A percentile compares a stretch with the other conserved stretches of the same genome.
Evolutionary conservation across 2,888 invertebrate species (phyloP).

Genomic region (Hemicrepidius hirtus): DNA sequence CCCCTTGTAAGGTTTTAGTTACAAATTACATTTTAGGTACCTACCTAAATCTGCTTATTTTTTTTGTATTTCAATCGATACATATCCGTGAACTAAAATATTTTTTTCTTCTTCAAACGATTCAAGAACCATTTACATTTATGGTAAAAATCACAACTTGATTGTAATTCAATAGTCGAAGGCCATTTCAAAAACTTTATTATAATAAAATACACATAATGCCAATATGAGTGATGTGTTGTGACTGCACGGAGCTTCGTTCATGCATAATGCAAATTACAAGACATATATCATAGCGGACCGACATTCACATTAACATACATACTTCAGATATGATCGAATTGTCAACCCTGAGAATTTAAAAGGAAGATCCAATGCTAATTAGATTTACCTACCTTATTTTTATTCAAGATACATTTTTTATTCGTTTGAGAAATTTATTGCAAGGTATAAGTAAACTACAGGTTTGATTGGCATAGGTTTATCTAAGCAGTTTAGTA

Average conservation of each 20-base stretch:
- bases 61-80: too few species aligned
- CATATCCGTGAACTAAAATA: background rate
- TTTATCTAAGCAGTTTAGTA: too few species aligned
- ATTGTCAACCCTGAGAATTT: slow-evolving; percentile 51
- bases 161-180: slow-evolving; percentile 43
- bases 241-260: slow-evolving; percentile 48
- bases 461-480: too few species aligned
- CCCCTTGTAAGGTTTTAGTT: too few species aligned
- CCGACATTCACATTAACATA: slow-evolving; percentile 56
- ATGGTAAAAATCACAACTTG: background rate
- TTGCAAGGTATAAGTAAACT: too few species aligned
- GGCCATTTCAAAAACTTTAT: slow-evolving; percentile 59
- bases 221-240: slow-evolving; percentile 58
- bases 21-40: too few species aligned
- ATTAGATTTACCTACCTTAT: slow-evolving; percentile 34
- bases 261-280: slow-evolving; percentile 57
- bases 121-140: background rate
- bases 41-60: too few species aligned
- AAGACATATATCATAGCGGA: slow-evolving; percentile 55
- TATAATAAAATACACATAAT: slow-evolving; percentile 61
- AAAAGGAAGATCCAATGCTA: slow-evolving; percentile 47
- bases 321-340: slow-evolving; percentile 56
- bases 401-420: slow-evolving; percentile 22
- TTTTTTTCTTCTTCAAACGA: background rate
- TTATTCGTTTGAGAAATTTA: background rate